These are phyloP conservation scores for Matsumurasca onukii DNA, from an alignment of 1,140 invertebrate genomes.

Conservation along the genomic window DNA sequence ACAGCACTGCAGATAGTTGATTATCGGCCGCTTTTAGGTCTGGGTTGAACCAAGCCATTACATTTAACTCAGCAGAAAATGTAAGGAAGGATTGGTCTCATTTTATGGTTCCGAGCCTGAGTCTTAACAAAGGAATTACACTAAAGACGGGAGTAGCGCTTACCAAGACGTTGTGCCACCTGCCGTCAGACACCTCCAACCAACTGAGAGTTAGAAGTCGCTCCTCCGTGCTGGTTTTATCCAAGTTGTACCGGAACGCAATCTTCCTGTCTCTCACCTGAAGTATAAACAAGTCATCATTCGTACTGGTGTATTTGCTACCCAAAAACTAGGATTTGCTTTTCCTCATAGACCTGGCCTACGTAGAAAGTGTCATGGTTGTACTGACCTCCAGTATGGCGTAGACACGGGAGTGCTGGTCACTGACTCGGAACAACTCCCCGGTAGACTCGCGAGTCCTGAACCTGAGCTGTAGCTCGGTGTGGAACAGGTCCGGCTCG, in stretches of 20 bases:
- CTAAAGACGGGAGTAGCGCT: too few species aligned
- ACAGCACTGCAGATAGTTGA: too few species aligned
- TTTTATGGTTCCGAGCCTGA: too few species aligned
- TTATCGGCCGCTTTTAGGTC: too few species aligned
- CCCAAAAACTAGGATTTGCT: neutral
- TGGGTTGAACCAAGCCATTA: too few species aligned
- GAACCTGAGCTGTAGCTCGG: slow-evolving; percentile 89
- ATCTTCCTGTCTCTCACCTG: slow-evolving; percentile 84
- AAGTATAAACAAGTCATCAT: neutral
- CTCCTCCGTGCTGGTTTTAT: slow-evolving; percentile 85
- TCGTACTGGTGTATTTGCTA: slow-evolving; percentile 16
- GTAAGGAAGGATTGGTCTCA: too few species aligned
- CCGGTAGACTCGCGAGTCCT: slow-evolving; percentile 90
- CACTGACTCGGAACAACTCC: slow-evolving; percentile 87
- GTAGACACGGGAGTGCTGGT: slow-evolving; percentile 93
- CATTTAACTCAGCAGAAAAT: too few species aligned
- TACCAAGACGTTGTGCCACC: slow-evolving; percentile 93
- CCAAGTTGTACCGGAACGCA: slow-evolving; percentile 91
- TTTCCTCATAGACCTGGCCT: neutral
- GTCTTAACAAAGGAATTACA: too few species aligned
- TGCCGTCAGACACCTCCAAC: slow-evolving; percentile 91
- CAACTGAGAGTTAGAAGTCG: slow-evolving; percentile 86
- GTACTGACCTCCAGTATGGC: slow-evolving; percentile 80
- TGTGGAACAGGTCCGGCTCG: slow-evolving; percentile 90
- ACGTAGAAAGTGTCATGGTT: neutral